phyloP scores from a whole-genome alignment of 2,888 invertebrate species.

The Beris morrisii region DNA sequence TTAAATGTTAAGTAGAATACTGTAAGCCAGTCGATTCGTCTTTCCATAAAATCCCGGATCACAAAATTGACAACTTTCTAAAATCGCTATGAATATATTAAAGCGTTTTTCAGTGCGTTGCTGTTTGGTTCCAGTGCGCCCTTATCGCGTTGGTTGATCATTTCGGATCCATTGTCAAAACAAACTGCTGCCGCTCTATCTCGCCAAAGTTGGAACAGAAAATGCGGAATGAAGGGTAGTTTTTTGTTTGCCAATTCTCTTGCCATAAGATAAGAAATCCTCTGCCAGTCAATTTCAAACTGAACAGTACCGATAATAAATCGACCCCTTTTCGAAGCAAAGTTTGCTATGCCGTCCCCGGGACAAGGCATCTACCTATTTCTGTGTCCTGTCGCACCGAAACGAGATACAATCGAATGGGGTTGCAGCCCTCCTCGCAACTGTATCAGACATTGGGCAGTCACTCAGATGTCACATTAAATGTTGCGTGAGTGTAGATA shows the following conservation, averaged over 20 bases:
- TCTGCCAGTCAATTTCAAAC: neutral
- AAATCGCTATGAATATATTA: too few relatives aligned
- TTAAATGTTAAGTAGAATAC: too few relatives aligned
- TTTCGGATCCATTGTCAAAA: too few relatives aligned
- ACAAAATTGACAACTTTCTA: too few relatives aligned
- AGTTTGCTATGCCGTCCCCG: neutral
- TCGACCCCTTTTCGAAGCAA: neutral
- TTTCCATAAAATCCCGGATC: too few relatives aligned
- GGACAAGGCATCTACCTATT: neutral
- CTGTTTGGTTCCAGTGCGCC: too few relatives aligned
- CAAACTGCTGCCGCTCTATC: too few relatives aligned
- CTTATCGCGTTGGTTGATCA: too few relatives aligned
- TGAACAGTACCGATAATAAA: neutral
- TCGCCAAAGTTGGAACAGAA: too few relatives aligned
- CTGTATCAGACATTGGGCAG: conserved; percentile 33
- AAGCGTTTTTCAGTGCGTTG: too few relatives aligned
- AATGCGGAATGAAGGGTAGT: too few relatives aligned
- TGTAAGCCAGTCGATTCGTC: too few relatives aligned
- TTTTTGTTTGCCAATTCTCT: conserved; percentile 2
- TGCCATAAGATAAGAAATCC: neutral
- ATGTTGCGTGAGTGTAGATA: conserved; percentile 40
- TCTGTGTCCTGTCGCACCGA: neutral
- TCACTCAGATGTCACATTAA: conserved; percentile 44
- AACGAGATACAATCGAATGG: conserved; percentile 12
- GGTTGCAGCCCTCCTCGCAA: conserved; percentile 19